phyloP scores from a whole-genome alignment of 2,888 invertebrate genomes.

The Aradus depressus region DNA sequence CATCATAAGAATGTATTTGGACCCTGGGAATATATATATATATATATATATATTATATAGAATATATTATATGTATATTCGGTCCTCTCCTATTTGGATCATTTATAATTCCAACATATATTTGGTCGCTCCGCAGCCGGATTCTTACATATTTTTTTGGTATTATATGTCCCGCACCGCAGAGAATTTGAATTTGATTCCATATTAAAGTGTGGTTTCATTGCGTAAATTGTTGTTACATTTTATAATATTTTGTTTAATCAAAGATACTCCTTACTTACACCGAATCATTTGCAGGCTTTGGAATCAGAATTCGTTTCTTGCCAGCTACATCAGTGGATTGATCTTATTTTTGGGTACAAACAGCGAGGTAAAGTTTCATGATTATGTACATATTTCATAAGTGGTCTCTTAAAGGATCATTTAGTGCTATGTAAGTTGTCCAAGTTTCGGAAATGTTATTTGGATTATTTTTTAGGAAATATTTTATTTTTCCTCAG shows the following conservation, averaged over 20 bases:
- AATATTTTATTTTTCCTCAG: conserved; percentile 37
- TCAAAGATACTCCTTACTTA: neutral
- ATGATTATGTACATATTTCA: neutral
- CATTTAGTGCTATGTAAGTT: too few relatives aligned
- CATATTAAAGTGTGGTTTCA: neutral
- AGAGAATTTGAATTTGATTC: neutral
- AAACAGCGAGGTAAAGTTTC: conserved; percentile 76
- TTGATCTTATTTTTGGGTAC: conserved; percentile 98
- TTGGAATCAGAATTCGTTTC: conserved; percentile 98
- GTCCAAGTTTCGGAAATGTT: neutral
- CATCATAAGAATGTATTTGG: too few relatives aligned
- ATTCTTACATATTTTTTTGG: too few relatives aligned
- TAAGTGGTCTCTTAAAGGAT: neutral
- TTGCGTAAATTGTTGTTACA: neutral
- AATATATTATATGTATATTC: too few relatives aligned
- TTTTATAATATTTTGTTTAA: neutral
- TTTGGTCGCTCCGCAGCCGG: too few relatives aligned
- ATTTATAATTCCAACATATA: too few relatives aligned
- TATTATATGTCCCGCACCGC: too few relatives aligned
- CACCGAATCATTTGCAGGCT: conserved; percentile 46
- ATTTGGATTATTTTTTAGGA: neutral
- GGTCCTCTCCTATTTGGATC: too few relatives aligned
- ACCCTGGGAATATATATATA: too few relatives aligned
- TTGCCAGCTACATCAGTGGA: conserved; percentile 99
- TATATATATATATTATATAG: too few relatives aligned